Conservation (phyloP, 2,797 vertebrate genomes). For the Ctenopoma multispine region DNA sequence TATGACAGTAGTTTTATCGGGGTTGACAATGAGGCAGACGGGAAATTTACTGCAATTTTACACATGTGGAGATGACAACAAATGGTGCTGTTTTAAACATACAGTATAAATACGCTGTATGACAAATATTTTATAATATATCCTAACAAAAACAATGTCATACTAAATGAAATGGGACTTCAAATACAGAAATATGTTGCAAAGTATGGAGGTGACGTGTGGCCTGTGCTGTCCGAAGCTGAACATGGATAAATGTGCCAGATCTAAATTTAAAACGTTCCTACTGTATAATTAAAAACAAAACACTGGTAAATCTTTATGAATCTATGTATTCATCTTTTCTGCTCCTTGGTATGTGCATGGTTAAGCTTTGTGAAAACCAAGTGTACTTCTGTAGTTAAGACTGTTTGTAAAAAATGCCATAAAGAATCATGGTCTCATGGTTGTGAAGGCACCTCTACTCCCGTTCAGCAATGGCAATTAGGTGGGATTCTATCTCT, state of each 20-base stretch:
- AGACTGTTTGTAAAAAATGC: constrained; percentile 3
- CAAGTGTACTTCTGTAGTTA: neutral
- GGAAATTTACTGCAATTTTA: constrained; percentile 20
- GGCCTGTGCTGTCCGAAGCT: neutral
- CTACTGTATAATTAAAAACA: neutral
- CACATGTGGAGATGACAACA: neutral
- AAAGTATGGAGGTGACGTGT: neutral
- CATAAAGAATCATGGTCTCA: neutral
- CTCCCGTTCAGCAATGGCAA: constrained; percentile 85
- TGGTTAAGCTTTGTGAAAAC: neutral
- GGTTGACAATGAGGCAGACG: constrained; percentile 1
- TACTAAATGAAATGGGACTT: neutral
- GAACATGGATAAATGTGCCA: neutral
- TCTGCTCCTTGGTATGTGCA: constrained; percentile 9
- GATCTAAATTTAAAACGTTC: constrained; percentile 10
- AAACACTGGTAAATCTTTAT: constrained; percentile 3
- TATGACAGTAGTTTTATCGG: constrained; percentile 12
- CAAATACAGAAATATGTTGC: neutral
- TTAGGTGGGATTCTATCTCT: constrained; percentile 81
- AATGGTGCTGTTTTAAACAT: constrained; percentile 18
- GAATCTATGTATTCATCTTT: constrained; percentile 12
- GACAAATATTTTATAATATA: constrained; percentile 18
- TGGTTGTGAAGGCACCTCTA: constrained; percentile 44
- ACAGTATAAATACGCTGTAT: constrained; percentile 18
- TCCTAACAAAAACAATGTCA: neutral